Conservation (phyloP, 1,140 invertebrate genomes). For the Homarus americanus region DNA sequence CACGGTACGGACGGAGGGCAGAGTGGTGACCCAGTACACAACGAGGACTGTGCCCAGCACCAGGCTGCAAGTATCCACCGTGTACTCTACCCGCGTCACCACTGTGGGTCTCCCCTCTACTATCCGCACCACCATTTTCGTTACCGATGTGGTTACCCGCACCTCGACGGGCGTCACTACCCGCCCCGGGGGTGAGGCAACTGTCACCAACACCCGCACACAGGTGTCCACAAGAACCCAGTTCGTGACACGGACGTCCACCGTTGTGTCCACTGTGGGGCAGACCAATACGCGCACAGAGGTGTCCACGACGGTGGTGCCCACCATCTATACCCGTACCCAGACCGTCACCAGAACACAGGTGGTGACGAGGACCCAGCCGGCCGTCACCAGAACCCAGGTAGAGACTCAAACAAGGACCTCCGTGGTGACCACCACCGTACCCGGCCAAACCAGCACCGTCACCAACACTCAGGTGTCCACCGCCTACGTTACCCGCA, state of each 20-base stretch:
- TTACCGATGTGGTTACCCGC: constrained; percentile 10
- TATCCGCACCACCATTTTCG: constrained; percentile 7
- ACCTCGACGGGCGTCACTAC: constrained; percentile 21
- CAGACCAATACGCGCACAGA: constrained; percentile 28
- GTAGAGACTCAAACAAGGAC: constrained; percentile 15
- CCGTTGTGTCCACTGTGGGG: constrained; percentile 37
- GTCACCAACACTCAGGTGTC: background rate
- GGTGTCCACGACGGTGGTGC: constrained; percentile 19
- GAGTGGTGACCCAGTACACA: background rate
- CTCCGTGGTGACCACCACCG: constrained; percentile 19
- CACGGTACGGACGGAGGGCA: background rate
- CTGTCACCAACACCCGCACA: constrained; percentile 10
- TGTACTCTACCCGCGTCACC: background rate
- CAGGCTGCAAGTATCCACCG: constrained; percentile 5
- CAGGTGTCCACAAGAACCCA: constrained; percentile 33
- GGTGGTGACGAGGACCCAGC: constrained; percentile 5
- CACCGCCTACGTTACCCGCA: constrained; percentile 4
- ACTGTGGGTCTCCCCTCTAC: constrained; percentile 14
- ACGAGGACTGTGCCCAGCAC: constrained; percentile 43
- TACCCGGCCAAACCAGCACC: constrained; percentile 11
- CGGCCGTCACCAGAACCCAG: constrained; percentile 33
- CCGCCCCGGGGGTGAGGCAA: background rate
- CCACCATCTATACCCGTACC: constrained; percentile 57
- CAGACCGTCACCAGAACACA: constrained; percentile 9
- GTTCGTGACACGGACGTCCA: background rate